phyloP scores from a whole-genome alignment of 2,113 vertebrate species.

The Lasiurus borealis region DNA sequence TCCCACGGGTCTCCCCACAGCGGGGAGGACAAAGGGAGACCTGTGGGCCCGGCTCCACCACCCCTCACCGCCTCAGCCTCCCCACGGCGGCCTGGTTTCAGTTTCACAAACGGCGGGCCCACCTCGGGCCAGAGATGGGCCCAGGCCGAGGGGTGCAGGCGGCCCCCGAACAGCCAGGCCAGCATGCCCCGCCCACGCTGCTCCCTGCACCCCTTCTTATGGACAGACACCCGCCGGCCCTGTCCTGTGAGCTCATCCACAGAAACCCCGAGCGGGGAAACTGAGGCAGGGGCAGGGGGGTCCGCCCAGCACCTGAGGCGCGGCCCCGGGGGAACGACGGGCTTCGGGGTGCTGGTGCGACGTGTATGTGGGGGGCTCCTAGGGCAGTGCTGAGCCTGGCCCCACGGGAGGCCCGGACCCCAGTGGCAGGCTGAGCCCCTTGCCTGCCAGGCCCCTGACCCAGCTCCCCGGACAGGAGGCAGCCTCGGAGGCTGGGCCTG shows the following conservation, averaged over 20 bases:
- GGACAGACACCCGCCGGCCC: rapidly evolving
- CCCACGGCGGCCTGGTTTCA: background rate
- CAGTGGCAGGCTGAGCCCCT: background rate
- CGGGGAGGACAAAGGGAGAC: background rate
- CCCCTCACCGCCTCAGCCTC: background rate
- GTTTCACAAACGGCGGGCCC: too few species aligned
- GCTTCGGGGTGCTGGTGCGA: rapidly evolving
- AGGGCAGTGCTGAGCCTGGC: background rate
- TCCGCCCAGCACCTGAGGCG: background rate
- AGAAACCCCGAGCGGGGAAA: background rate
- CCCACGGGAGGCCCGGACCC: background rate
- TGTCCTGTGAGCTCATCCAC: too few species aligned
- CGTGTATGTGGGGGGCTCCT: background rate
- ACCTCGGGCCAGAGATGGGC: background rate
- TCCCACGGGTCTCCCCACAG: rapidly evolving
- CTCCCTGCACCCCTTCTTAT: background rate
- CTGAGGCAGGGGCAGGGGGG: too few species aligned
- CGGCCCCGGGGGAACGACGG: background rate
- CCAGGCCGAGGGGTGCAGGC: background rate
- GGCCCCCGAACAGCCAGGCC: too few species aligned
- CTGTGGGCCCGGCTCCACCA: too few species aligned
- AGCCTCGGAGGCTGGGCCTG: background rate
- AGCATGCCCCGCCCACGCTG: too few species aligned
- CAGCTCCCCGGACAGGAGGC: background rate
- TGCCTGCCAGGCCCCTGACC: background rate